Evolutionary conservation across 2,797 vertebrate genomes (phyloP).

Genomic region (Helarctos malayanus): DNA sequence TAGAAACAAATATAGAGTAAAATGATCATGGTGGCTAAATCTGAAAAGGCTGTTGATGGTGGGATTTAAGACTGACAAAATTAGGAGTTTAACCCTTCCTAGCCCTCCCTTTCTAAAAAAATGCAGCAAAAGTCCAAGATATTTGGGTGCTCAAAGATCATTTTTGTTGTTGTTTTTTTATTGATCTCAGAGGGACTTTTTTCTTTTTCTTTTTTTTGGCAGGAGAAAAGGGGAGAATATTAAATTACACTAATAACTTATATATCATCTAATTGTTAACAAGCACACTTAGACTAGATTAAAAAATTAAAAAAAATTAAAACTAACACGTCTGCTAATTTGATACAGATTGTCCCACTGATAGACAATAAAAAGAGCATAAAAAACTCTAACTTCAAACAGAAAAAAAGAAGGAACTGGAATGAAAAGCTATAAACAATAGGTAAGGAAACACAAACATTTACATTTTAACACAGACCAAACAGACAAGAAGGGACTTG

Average conservation of each 20-base stretch:
- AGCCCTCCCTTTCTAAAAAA: neutral
- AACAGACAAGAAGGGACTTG: constrained; percentile 89
- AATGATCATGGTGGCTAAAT: neutral
- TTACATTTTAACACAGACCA: constrained; percentile 88
- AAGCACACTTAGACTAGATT: neutral
- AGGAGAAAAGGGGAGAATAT: neutral
- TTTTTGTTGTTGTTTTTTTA: neutral
- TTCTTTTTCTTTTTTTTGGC: neutral
- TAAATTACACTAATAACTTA: constrained; percentile 8
- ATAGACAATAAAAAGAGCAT: neutral
- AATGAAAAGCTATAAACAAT: constrained; percentile 81
- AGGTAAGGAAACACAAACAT: constrained; percentile 88
- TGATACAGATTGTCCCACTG: neutral
- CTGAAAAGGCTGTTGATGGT: neutral
- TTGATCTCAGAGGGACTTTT: neutral
- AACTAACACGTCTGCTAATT: constrained; percentile 56
- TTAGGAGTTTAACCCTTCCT: neutral
- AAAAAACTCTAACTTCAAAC: constrained; percentile 53
- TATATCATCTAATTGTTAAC: neutral
- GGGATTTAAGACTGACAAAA: constrained; percentile 65
- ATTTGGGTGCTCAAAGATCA: neutral
- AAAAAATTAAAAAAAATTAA: constrained; percentile 50
- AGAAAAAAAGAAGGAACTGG: constrained; percentile 72
- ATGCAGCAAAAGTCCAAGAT: neutral
- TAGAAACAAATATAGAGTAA: constrained; percentile 20